Conservation (phyloP, 2,797 vertebrate genomes). For the Chlorospingus flavigularis region DNA sequence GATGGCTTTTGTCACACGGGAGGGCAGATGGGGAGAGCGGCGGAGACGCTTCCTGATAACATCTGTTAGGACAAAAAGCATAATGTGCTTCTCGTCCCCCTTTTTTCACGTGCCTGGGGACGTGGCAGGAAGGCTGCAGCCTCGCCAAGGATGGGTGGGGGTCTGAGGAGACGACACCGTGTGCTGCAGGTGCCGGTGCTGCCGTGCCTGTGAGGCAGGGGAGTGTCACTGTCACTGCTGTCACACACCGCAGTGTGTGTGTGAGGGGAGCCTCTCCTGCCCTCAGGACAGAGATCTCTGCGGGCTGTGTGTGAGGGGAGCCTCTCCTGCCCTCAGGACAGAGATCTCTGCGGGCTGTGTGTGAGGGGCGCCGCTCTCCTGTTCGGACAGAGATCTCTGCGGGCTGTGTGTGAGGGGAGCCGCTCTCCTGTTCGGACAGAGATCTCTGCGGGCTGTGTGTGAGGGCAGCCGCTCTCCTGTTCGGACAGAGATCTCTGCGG, state of each 20-base stretch:
- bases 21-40: neutral
- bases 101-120: neutral
- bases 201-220: rapidly evolving
- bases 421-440: too few relatives aligned
- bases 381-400: too few relatives aligned
- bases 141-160: neutral
- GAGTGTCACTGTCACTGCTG: neutral
- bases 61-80: rapidly evolving
- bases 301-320: too few relatives aligned
- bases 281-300: too few relatives aligned
- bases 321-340: too few relatives aligned
- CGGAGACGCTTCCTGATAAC: neutral
- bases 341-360: too few relatives aligned
- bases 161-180: neutral
- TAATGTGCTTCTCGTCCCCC: rapidly evolving
- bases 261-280: too few relatives aligned
- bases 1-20: neutral
- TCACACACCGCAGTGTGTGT: neutral
- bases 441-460: too few relatives aligned
- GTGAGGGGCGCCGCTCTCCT: too few relatives aligned
- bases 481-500: rapidly evolving
- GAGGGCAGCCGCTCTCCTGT: neutral
- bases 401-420: neutral
- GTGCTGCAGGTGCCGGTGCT: neutral
- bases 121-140: rapidly evolving